These are phyloP conservation scores for Nothocercus nigrocapillus DNA, from an alignment of 2,113 vertebrate genomes.

Conservation along the genomic window DNA sequence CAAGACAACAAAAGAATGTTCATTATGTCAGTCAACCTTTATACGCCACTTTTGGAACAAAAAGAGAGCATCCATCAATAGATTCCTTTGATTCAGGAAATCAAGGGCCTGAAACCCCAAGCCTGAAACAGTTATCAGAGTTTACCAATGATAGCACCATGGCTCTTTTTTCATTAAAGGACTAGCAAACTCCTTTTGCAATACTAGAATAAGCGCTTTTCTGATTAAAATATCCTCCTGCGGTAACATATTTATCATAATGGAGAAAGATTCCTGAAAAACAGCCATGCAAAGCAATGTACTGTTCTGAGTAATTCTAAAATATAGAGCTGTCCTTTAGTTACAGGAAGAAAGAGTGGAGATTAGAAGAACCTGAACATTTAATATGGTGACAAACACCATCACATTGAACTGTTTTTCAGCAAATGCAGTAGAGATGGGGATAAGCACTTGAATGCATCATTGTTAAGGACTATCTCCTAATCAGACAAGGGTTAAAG, in stretches of 20 bases:
- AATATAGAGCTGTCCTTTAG: neutral
- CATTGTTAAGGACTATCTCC: neutral
- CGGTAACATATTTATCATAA: neutral
- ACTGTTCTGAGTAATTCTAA: neutral
- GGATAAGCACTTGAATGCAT: neutral
- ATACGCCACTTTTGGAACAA: neutral
- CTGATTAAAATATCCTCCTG: neutral
- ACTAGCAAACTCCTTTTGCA: neutral
- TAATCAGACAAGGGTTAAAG: neutral
- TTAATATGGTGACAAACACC: neutral
- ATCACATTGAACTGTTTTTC: neutral
- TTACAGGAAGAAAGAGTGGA: neutral
- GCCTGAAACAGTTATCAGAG: neutral
- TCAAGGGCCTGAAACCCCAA: neutral
- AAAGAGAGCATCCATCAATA: neutral
- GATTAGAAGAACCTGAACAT: neutral
- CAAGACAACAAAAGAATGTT: neutral
- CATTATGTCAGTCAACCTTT: neutral
- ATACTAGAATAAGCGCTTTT: neutral
- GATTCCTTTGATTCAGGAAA: neutral
- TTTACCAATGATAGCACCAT: neutral
- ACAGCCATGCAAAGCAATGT: neutral
- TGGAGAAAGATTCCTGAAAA: neutral
- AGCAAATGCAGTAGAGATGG: neutral
- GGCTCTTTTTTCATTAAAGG: neutral